These are phyloP conservation scores for Python bivittatus DNA, from an alignment of 2,113 vertebrate genomes.

Conservation along the genomic window DNA sequence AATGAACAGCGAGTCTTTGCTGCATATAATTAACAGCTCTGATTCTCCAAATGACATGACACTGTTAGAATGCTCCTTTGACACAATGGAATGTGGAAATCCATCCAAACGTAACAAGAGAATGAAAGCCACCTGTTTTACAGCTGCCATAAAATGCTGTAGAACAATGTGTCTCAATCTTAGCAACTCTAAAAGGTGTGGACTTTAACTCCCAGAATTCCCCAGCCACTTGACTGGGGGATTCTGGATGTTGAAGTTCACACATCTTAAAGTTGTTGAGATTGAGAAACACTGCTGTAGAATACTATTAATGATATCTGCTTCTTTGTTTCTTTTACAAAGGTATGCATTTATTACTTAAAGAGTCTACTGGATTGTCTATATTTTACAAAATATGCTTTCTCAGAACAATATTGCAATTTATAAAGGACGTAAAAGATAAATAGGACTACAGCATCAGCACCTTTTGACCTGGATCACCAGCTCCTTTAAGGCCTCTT, in stretches of 20 bases:
- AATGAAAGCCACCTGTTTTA: neutral
- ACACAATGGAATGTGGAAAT: neutral
- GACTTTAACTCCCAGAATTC: neutral
- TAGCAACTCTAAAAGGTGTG: neutral
- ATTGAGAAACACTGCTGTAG: neutral
- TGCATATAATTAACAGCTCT: neutral
- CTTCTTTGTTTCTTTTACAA: neutral
- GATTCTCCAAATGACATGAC: neutral
- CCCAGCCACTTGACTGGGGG: no score
- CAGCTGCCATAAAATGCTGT: neutral
- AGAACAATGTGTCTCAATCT: neutral
- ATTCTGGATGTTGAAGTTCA: neutral
- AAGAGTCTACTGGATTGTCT: neutral
- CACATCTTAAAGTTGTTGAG: neutral
- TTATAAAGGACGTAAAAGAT: neutral
- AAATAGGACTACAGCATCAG: neutral
- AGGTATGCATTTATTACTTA: neutral
- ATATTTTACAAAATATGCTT: neutral
- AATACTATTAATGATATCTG: neutral
- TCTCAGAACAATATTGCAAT: neutral
- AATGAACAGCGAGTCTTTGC: neutral
- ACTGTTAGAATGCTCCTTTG: neutral
- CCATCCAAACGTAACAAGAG: neutral
- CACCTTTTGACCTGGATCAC: constrained; percentile 84
- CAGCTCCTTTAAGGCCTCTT: constrained; percentile 75